Conservation (phyloP, 2,888 invertebrate species). For the Pediacus dermestoides region DNA sequence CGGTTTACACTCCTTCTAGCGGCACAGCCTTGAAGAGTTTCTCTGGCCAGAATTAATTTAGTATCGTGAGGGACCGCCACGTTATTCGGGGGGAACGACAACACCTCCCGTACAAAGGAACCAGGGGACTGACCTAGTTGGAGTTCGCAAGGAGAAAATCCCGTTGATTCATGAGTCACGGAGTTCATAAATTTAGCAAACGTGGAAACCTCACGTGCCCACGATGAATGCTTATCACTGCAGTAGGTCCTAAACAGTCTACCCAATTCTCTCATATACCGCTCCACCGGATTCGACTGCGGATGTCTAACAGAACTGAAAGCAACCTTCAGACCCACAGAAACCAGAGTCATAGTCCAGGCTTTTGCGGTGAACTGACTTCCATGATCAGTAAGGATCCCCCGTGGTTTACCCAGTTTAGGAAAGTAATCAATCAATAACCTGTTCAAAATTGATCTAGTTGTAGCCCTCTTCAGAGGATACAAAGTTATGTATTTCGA, state of each 20-base stretch:
- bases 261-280: slow-evolving; percentile 29
- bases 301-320: slow-evolving; percentile 25
- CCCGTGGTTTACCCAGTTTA: slow-evolving; percentile 8
- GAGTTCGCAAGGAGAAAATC: slow-evolving; percentile 19
- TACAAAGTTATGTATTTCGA: slow-evolving; percentile 15
- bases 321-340: slow-evolving; percentile 10
- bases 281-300: slow-evolving; percentile 27
- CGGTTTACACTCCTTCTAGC: too few species aligned
- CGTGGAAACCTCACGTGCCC: not conserved
- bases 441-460: slow-evolving; percentile 9
- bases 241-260: slow-evolving; percentile 20
- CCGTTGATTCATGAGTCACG: slow-evolving; percentile 19
- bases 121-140: slow-evolving; percentile 7
- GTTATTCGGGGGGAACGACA: too few species aligned
- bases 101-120: too few species aligned
- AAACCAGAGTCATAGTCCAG: slow-evolving; percentile 17
- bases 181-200: slow-evolving; percentile 2
- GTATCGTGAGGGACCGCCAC: too few species aligned
- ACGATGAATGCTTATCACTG: slow-evolving; percentile 18
- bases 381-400: slow-evolving; percentile 16
- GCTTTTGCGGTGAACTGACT: slow-evolving; percentile 14
- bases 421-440: slow-evolving; percentile 11
- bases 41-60: too few species aligned
- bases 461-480: slow-evolving; percentile 14
- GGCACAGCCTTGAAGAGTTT: too few species aligned